A percentile compares a stretch with the other conserved stretches of the same genome.
phyloP scores from a whole-genome alignment of 1,140 invertebrate species.

The Lasaia peninsularis region DNA sequence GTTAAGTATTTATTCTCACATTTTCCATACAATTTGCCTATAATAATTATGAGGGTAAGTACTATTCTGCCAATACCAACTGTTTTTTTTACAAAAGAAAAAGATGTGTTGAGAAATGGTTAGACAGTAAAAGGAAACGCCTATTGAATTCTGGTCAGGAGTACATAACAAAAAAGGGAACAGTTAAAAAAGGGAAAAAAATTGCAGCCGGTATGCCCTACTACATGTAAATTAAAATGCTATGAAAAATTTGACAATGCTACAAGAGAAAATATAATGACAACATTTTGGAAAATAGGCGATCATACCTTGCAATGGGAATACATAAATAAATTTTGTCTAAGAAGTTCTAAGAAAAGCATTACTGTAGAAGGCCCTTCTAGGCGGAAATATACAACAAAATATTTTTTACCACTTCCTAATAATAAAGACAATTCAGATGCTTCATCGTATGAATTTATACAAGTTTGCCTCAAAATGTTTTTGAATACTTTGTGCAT shows the following conservation, averaged over 20 bases:
- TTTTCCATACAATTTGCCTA: too few relatives aligned
- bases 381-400: neutral
- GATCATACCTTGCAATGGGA: neutral
- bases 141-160: neutral
- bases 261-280: neutral
- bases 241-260: neutral
- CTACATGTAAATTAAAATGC: slow-evolving; percentile 5
- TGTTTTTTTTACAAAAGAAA: neutral
- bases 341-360: neutral
- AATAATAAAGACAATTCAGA: too few relatives aligned
- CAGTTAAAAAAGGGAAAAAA: neutral
- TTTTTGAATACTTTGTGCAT: slow-evolving; percentile 1
- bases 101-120: neutral
- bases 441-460: neutral
- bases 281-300: neutral
- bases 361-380: neutral
- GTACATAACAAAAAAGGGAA: neutral
- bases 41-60: too few relatives aligned
- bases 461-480: neutral
- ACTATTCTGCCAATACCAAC: too few relatives aligned
- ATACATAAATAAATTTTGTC: neutral
- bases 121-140: neutral
- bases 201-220: neutral
- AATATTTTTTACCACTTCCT: slow-evolving; percentile 4
- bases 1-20: too few relatives aligned